Evolutionary conservation across 1,140 invertebrate species (phyloP), one percentile per base, ranked within the genome.

Genomic region (Anoplophora glabripennis): DNA sequence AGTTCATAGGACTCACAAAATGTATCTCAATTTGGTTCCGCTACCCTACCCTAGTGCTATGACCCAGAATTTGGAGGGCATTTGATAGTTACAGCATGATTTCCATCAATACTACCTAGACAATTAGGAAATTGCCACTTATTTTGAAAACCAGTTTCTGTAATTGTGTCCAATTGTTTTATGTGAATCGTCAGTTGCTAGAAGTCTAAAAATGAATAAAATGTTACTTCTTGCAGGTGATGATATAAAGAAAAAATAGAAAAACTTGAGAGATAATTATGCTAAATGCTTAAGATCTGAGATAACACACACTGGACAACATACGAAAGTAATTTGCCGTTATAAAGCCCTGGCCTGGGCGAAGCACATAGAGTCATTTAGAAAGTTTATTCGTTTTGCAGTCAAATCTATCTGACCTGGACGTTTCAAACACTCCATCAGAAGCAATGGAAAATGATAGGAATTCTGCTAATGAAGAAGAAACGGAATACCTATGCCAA

Each of bases 31-130:
- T n/a, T n/a, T n/a, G n/a, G n/a, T n/a, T n/a, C n/a, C n/a, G n/a
- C n/a, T n/a, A n/a, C n/a, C n/a, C n/a, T n/a, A n/a, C n/a, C n/a
- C n/a, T 67, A 76, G 69, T 69, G 77, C n/a, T 62, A 60, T n/a
- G 72, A 70, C 37, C 77, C 76, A 51, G 61, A 67, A 14, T 70
- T 73, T 10, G 38, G n/a, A 42, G 77, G 74, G 18, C 64, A 68
- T 56, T 74, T 67, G 36, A 79, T 74, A 33, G 65, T 58, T 17
- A 79, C 52, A n/a, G n/a, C n/a, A 57, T 80, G 76, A 60, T 79
- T 80, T 5, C 76, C 74, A 64, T 80, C 78, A 8, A 80, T 67
- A 35, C 70, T 69, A 4, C 74, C 75, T n/a, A n/a, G n/a, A 48
- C 77, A 38, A 69, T 61, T n/a, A n/a, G n/a, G n/a, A n/a, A 66